Conservation (phyloP, 2,797 vertebrate species). For the Furcifer pardalis region DNA sequence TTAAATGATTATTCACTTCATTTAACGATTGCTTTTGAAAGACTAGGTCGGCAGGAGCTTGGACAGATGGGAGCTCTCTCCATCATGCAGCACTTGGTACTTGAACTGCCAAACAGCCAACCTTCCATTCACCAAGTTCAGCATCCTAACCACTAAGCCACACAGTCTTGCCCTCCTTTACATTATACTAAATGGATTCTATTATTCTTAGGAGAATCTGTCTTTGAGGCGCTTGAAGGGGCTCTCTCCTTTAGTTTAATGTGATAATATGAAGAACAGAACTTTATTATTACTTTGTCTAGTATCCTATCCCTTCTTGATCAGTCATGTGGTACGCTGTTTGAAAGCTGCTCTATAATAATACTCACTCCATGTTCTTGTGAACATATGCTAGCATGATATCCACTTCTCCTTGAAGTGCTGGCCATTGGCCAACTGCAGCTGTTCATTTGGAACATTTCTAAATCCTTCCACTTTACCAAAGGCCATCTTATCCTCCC, state of each 20-base stretch:
- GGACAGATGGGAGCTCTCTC: too few relatives aligned
- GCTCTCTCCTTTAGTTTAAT: not conserved
- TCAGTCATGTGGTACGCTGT: not conserved
- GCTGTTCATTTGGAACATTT: conserved; percentile 27
- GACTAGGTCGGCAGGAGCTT: too few relatives aligned
- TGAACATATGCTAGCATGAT: not conserved
- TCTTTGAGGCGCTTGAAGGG: too few relatives aligned
- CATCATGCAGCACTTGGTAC: too few relatives aligned
- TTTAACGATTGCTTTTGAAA: too few relatives aligned
- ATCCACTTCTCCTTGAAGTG: not conserved
- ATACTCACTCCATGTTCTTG: not conserved
- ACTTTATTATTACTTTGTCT: conserved; percentile 39
- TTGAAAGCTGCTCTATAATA: not conserved
- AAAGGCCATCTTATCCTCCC: conserved; percentile 1
- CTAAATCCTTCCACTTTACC: not conserved
- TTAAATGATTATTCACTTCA: too few relatives aligned
- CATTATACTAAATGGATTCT: not conserved
- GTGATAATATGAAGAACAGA: not conserved
- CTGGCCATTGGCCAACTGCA: not conserved
- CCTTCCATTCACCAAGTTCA: too few relatives aligned
- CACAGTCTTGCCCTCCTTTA: too few relatives aligned
- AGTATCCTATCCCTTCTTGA: not conserved
- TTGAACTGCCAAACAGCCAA: too few relatives aligned
- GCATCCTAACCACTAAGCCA: too few relatives aligned
- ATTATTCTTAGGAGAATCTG: not conserved